A percentile compares a stretch with the other conserved stretches of the same genome.
These are phyloP conservation scores for Anoura caudifer DNA, from an alignment of 2,113 vertebrate species.

Conservation along the genomic window DNA sequence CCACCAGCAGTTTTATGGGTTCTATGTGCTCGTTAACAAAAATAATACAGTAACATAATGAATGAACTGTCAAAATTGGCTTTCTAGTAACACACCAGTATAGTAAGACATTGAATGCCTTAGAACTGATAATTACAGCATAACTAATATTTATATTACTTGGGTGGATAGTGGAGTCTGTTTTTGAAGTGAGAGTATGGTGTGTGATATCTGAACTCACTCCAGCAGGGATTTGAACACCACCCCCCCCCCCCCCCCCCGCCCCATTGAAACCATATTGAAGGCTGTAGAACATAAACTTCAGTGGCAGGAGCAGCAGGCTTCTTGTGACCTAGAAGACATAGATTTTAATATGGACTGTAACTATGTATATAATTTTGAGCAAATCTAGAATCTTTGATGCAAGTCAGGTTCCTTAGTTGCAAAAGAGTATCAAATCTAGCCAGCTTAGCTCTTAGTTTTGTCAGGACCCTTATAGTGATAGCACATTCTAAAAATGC, in stretches of 20 bases:
- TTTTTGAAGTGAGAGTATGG: neutral
- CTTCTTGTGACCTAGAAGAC: neutral
- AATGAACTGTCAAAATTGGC: neutral
- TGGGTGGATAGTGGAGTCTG: neutral
- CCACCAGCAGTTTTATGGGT: neutral
- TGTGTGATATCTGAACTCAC: slow-evolving; percentile 21
- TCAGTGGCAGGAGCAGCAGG: neutral
- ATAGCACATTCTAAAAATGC: neutral
- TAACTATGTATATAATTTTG: neutral
- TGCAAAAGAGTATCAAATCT: neutral
- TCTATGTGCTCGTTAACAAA: slow-evolving; percentile 8
- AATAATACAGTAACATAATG: neutral
- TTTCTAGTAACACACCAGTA: neutral
- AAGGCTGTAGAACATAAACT: neutral
- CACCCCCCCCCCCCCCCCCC: too few relatives aligned
- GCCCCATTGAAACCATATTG: too few relatives aligned
- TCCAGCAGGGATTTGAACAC: slow-evolving; percentile 12
- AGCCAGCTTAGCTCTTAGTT: neutral
- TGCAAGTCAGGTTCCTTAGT: neutral
- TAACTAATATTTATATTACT: neutral
- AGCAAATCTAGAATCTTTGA: neutral
- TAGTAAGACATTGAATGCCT: neutral
- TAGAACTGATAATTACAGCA: neutral
- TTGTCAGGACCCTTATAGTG: neutral
- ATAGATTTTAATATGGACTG: neutral